These are phyloP conservation scores for Laticauda colubrina DNA, from an alignment of 2,113 vertebrate species.

Conservation along the genomic window DNA sequence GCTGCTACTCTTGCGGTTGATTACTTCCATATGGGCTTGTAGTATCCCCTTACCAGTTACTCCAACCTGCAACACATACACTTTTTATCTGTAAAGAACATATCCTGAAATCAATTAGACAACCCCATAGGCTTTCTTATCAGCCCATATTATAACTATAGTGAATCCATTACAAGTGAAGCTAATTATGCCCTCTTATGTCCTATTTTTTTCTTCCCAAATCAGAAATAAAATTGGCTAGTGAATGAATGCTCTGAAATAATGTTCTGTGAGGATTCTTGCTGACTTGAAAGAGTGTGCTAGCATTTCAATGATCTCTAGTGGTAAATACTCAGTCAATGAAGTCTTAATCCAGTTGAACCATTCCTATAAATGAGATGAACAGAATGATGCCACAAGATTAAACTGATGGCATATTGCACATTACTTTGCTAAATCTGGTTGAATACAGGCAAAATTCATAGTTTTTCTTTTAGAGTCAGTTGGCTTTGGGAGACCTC, in stretches of 20 bases:
- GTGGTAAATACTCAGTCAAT: constrained; percentile 48
- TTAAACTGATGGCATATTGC: constrained; percentile 19
- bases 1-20: constrained; percentile 93
- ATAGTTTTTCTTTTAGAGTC: not conserved
- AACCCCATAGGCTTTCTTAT: constrained; percentile 53
- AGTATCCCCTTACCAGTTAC: constrained; percentile 73
- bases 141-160: constrained; percentile 64
- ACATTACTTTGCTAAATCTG: constrained; percentile 50
- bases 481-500: not conserved
- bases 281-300: constrained; percentile 54
- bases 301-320: constrained; percentile 58
- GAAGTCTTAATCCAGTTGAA: constrained; percentile 48
- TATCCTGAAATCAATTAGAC: constrained; percentile 71
- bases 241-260: constrained; percentile 62
- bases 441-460: constrained; percentile 25
- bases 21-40: constrained; percentile 93
- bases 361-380: constrained; percentile 35
- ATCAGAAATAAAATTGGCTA: constrained; percentile 56
- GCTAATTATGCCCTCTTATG: constrained; percentile 67
- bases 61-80: constrained; percentile 19
- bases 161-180: constrained; percentile 71
- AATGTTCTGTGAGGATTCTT: constrained; percentile 58
- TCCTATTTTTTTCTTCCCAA: constrained; percentile 52
- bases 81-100: constrained; percentile 58
- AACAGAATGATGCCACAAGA: not conserved